A percentile compares a stretch with the other conserved stretches of the same genome.
These are phyloP conservation scores for Sinodicranocentrus sp. DNA, from an alignment of 2,888 invertebrate species.

Conservation along the genomic window DNA sequence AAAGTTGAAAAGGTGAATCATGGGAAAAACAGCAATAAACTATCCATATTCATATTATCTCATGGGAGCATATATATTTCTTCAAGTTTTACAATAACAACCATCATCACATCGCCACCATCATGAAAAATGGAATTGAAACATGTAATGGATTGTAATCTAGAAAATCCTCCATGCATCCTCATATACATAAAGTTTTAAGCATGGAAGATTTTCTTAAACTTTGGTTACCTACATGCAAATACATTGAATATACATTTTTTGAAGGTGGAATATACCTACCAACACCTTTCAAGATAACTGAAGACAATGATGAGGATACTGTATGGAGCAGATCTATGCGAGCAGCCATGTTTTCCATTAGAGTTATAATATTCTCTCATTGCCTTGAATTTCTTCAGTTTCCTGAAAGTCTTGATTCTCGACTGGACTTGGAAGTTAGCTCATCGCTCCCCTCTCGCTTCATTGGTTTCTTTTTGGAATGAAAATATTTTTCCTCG, in stretches of 20 bases:
- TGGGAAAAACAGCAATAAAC: conserved; percentile 55
- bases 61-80: conserved; percentile 10
- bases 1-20: conserved; percentile 48
- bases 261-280: neutral
- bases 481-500: conserved; percentile 7
- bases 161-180: neutral
- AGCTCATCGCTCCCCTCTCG: conserved; percentile 20
- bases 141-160: neutral
- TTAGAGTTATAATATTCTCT: conserved; percentile 57
- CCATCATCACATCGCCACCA: conserved; percentile 18
- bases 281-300: conserved; percentile 10
- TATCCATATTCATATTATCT: conserved; percentile 15
- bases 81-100: conserved; percentile 36
- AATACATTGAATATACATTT: neutral
- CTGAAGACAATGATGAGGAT: neutral
- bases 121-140: conserved; percentile 8
- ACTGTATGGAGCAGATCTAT: neutral
- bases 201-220: neutral
- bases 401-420: conserved; percentile 62
- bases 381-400: conserved; percentile 63
- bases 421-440: conserved; percentile 57
- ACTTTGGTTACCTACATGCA: neutral
- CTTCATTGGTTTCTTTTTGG: neutral
- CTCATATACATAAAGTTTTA: neutral
- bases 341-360: conserved; percentile 40